Percentiles rank a stretch among this genome's conserved stretches.
phyloP scores from a whole-genome alignment of 2,113 vertebrate species.

The Megaptera novaeangliae region DNA sequence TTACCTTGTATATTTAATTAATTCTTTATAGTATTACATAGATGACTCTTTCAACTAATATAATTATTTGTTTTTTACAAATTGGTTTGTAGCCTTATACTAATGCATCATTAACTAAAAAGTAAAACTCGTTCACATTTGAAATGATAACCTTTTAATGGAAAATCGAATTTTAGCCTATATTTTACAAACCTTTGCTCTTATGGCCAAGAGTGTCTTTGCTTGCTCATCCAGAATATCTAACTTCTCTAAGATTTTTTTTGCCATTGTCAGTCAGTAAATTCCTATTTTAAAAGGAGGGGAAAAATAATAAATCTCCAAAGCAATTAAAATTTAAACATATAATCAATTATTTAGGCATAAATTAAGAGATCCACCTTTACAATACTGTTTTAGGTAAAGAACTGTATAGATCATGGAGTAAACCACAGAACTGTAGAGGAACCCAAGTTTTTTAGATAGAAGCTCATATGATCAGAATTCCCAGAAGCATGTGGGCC shows the following conservation, averaged over 20 bases:
- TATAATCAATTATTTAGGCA: neutral
- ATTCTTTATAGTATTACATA: neutral
- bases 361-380: neutral
- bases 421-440: neutral
- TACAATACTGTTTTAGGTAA: neutral
- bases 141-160: neutral
- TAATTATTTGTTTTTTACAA: neutral
- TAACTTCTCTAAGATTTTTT: conserved; percentile 47
- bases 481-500: neutral
- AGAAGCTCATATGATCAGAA: neutral
- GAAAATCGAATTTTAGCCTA: neutral
- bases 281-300: conserved; percentile 10
- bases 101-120: neutral
- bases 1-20: neutral
- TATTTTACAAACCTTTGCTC: conserved; percentile 53
- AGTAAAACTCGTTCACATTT: neutral
- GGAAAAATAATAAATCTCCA: neutral
- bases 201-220: neutral
- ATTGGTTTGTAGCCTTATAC: neutral
- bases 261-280: conserved; percentile 37
- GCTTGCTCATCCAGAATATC: conserved; percentile 19
- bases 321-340: neutral
- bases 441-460: neutral
- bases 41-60: neutral
- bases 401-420: neutral